These are phyloP conservation scores for Teleopsis dalmanni DNA, from an alignment of 1,140 invertebrate species.

Conservation along the genomic window DNA sequence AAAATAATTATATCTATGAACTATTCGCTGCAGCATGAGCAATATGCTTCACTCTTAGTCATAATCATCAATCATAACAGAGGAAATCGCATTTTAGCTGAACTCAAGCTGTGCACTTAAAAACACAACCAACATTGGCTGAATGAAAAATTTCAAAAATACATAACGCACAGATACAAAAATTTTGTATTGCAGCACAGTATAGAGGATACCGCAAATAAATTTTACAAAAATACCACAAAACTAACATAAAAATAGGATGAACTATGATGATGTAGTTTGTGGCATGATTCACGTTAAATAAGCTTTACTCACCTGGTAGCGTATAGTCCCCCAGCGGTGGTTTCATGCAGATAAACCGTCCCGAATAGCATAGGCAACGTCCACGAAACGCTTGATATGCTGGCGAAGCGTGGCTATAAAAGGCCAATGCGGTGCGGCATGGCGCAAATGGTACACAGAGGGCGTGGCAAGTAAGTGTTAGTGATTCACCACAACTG, in stretches of 20 bases:
- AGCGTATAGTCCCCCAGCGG: constrained; percentile 58
- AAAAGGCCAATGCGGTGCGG: constrained; percentile 76
- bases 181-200: too few species aligned
- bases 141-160: too few species aligned
- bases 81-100: too few species aligned
- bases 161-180: too few species aligned
- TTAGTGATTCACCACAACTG: constrained; percentile 66
- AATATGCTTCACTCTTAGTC: too few species aligned
- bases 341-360: constrained; percentile 85
- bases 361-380: constrained; percentile 82
- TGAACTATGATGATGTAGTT: not conserved
- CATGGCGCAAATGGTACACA: constrained; percentile 77
- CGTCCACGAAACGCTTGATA: constrained; percentile 81
- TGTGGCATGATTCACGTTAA: not conserved
- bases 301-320: constrained; percentile 27
- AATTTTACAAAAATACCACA: not conserved
- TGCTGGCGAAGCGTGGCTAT: constrained; percentile 79
- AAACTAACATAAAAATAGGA: not conserved
- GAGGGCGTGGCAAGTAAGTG: constrained; percentile 73
- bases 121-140: too few species aligned
- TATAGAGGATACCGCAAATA: not conserved
- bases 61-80: too few species aligned
- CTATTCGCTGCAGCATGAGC: too few species aligned
- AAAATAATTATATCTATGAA: too few species aligned
- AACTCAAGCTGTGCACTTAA: too few species aligned